Percentiles rank a stretch among this genome's conserved stretches.
Evolutionary conservation across 2,888 invertebrate genomes (phyloP).

Genomic region (Acanthosepion pharaonis): DNA sequence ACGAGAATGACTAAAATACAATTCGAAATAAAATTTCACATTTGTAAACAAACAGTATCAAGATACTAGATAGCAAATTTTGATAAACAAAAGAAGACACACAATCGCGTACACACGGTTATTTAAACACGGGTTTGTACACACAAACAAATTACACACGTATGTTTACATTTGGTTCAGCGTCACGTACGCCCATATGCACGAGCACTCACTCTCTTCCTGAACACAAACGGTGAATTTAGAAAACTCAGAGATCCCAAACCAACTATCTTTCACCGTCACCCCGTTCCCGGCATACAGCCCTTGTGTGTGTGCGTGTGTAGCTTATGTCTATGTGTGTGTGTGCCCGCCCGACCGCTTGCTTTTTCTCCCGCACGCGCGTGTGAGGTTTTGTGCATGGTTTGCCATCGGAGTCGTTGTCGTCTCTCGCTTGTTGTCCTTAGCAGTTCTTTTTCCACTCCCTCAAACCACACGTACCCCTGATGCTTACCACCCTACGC

Average conservation of each 20-base stretch:
- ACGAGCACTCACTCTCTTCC: no score
- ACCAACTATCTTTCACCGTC: background rate
- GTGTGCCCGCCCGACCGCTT: background rate
- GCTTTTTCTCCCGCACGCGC: background rate
- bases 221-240: background rate
- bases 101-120: background rate
- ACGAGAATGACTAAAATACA: no score
- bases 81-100: background rate
- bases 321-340: background rate
- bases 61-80: no score
- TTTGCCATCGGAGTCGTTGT: background rate
- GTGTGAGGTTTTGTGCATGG: conserved; percentile 14
- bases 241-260: background rate
- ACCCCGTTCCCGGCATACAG: background rate
- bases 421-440: background rate
- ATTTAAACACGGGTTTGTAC: no score
- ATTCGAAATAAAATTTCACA: no score
- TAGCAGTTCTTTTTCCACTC: background rate
- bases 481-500: background rate
- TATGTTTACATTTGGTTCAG: no score
- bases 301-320: background rate
- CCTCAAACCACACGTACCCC: background rate
- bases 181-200: no score
- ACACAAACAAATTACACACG: no score
- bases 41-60: no score